Evolutionary conservation across 2,113 vertebrate species (phyloP).

Genomic region (Callorhinus ursinus): DNA sequence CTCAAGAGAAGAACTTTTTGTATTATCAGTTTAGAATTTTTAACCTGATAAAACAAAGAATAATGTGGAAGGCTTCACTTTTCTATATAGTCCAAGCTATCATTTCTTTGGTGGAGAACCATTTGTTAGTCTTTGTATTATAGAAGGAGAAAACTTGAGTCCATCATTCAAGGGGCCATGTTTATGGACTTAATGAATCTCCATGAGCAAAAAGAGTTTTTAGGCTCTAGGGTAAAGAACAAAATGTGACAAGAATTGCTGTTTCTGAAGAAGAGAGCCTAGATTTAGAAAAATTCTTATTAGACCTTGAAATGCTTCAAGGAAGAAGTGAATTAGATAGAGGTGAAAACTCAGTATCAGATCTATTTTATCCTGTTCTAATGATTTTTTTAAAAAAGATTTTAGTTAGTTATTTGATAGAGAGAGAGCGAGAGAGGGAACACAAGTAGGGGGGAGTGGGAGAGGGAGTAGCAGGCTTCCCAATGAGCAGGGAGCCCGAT

Average conservation of each 20-base stretch:
- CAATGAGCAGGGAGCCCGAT: too few relatives aligned
- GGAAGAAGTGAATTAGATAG: not conserved
- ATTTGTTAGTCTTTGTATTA: not conserved
- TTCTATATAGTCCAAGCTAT: not conserved
- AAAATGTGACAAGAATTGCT: not conserved
- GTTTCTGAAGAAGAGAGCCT: not conserved
- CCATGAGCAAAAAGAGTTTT: not conserved
- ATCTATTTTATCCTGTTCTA: not conserved
- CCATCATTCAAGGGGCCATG: not conserved
- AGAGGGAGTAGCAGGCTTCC: too few relatives aligned
- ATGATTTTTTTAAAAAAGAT: not conserved
- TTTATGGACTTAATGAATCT: not conserved
- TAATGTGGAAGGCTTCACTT: not conserved
- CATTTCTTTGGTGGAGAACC: not conserved
- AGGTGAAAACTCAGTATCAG: not conserved
- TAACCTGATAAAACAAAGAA: not conserved
- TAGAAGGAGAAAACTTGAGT: not conserved
- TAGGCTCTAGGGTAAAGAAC: not conserved
- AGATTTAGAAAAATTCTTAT: not conserved
- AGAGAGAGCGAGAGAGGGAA: too few relatives aligned
- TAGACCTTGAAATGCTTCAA: not conserved
- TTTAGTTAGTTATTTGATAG: too few relatives aligned
- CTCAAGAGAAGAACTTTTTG: not conserved
- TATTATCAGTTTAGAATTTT: conserved; percentile 2
- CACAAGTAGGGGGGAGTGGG: too few relatives aligned